Evolutionary conservation across 2,888 invertebrate species (phyloP), one percentile per base, ranked within the genome.

Genomic region (Tryphoninae sp.): DNA sequence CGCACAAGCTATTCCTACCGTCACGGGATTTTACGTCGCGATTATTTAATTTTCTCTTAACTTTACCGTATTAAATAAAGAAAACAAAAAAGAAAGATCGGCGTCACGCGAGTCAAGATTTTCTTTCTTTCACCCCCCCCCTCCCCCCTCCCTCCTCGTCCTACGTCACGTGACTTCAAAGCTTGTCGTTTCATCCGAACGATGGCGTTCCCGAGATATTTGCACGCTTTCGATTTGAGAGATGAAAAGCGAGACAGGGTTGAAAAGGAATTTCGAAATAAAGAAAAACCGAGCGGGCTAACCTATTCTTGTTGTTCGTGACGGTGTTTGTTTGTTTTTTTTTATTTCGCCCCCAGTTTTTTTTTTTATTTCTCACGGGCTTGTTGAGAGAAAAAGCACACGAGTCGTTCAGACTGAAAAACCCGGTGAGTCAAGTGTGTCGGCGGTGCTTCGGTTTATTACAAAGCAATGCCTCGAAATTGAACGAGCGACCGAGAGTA

Each of bases 391-490:
- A 71, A 65, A 68, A 64, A 55, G 33, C 33, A 33, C 65, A 65
- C 65, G 75, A 51, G 9, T 72, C 61, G 72, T 61, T 68, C 53
- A 68, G 61, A 7, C 68, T 40, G 22, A 45, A 64, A 62, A 45
- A 16, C 2, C 59, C 1, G 42, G 23, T 8, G 58, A 55, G 61
- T 75, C 59, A 71, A 81, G 81, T 67, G 81, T 55, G 59, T 51
- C 65, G 71, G 22, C 69, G 51, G 49, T 65, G 69, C 69, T 51
- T 80, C 51, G 73, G 73, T 78, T 65, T 71, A 71, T 55, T 55
- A 75, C 78, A 81, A 78, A 75, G 81, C 81, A 53, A 68, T 59
- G 78, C 61, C 51, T 58, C 78, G 42, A 65, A 76, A 80, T 80
- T 75, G 64, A 75, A 64, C 53, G 40, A 61, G 64, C 19, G 22